Conservation (phyloP, 1,140 invertebrate genomes). For the Sitophilus oryzae region DNA sequence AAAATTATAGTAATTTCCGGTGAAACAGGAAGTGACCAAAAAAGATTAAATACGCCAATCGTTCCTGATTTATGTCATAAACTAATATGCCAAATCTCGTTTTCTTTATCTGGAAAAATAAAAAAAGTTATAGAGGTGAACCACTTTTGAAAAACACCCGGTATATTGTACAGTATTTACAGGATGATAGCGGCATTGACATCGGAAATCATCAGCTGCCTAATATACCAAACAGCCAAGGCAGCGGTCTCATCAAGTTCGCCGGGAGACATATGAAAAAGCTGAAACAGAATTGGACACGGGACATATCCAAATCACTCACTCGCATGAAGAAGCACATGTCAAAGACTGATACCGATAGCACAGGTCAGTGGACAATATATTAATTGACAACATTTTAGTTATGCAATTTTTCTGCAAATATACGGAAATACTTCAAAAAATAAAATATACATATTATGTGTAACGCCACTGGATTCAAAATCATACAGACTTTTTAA, state of each 20-base stretch:
- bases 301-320: slow-evolving; percentile 41
- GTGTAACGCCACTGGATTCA: no score
- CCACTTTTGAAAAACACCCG: no score
- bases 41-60: no score
- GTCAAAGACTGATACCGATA: slow-evolving; percentile 33
- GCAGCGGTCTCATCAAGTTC: slow-evolving; percentile 47
- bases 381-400: neutral
- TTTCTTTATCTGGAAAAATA: no score
- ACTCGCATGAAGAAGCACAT: slow-evolving; percentile 39
- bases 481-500: no score
- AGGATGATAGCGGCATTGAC: slow-evolving; percentile 44
- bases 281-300: slow-evolving; percentile 36
- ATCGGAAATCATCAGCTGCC: slow-evolving; percentile 53
- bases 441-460: no score
- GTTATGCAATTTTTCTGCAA: neutral
- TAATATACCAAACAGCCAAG: slow-evolving; percentile 51
- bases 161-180: no score
- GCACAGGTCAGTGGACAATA: neutral
- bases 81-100: no score
- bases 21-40: no score
- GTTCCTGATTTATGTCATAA: no score
- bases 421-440: neutral
- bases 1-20: no score
- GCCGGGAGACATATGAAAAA: slow-evolving; percentile 38
- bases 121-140: no score